Base-by-base conservation (phyloP, 2,797 vertebrate species). In the Tokudaia tokunoshimensis region DNA sequence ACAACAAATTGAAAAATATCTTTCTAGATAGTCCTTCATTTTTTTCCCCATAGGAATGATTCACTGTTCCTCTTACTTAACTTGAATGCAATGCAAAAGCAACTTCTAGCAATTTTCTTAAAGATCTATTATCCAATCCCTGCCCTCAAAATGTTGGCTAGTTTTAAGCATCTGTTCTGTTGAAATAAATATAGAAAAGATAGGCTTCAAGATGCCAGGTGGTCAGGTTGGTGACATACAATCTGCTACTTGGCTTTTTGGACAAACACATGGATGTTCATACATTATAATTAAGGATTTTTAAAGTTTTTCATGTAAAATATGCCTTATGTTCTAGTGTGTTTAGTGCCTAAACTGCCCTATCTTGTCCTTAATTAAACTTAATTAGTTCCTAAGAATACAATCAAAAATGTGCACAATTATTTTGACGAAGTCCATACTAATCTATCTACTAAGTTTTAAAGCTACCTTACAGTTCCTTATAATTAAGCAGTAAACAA, bases 231-330 rank as follows among this genome's bases (percentile, higher is more conserved):
- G 90, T 90, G 47, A 1, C 20, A 47, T 13, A 61, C n/a, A 85
- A 47, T 95, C 76, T 72, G 95, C 37, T 92, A 75, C 34, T n/a
- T 87, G 34, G 84, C 14, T 59, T 94, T 94, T 63, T 78, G 52
- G 20, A 84, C 85, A 90, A 88, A 79, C 52, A 47, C 72, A 93
- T 59, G 47, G 31, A 52, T 88, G 47, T 85, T 90, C 47, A 94
- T 88, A 85, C 20, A 94, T 72, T 87, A 52, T 90, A 94, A 93
- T 92, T 93, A 95, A 70, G 29, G 41, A 80, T 14, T 79, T 86
- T 83, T n/a, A 86, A 78, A 74, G 89, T 61, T 87, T 80, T 72
- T 13, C 19, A 15, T 94, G 37, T 76, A 76, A n/a, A 20, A 84
- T 70, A 65, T 52, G 59, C n/a, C 44, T 87, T 89, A 75, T 93